phyloP scores from a whole-genome alignment of 23 tunicate species.

The Corella eumyota region DNA sequence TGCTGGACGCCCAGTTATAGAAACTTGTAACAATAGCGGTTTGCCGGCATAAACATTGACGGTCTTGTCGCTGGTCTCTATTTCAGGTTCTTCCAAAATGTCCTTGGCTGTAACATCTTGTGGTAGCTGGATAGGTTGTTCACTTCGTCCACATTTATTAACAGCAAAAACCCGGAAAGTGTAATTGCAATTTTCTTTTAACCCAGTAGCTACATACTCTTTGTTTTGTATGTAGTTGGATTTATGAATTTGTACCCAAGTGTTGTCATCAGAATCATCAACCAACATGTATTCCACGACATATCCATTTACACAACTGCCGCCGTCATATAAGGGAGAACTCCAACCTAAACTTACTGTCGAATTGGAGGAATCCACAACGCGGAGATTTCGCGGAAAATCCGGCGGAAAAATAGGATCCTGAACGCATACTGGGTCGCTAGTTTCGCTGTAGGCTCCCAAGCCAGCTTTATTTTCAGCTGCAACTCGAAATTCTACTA shows the following conservation, averaged over 20 bases:
- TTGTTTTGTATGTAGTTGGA: conserved; percentile 33
- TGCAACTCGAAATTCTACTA: conserved; percentile 69
- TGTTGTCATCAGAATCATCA: conserved; percentile 30
- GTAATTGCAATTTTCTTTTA: conserved; percentile 39
- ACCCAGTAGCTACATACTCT: conserved; percentile 69
- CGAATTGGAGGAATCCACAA: conserved; percentile 56
- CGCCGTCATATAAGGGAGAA: conserved; percentile 88
- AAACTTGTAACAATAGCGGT: conserved; percentile 61
- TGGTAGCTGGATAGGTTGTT: conserved; percentile 51
- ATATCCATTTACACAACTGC: conserved; percentile 56
- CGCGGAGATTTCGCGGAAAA: conserved; percentile 56
- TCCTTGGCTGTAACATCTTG: conserved; percentile 47
- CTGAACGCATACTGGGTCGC: conserved; percentile 17
- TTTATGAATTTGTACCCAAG: conserved; percentile 56
- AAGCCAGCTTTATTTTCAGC: conserved; percentile 85
- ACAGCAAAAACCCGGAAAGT: conserved; percentile 84
- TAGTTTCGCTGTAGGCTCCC: conserved; percentile 33
- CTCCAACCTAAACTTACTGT: conserved; percentile 66
- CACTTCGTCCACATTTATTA: conserved; percentile 44
- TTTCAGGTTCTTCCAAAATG: conserved; percentile 55
- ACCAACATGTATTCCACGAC: conserved; percentile 47
- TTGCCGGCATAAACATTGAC: conserved; percentile 87
- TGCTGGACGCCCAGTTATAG: conserved; percentile 78
- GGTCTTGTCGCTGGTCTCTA: conserved; percentile 66
- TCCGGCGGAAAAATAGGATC: conserved; percentile 89